Evolutionary conservation across 2,113 vertebrate genomes (phyloP).

Genomic region (Propithecus coquereli): DNA sequence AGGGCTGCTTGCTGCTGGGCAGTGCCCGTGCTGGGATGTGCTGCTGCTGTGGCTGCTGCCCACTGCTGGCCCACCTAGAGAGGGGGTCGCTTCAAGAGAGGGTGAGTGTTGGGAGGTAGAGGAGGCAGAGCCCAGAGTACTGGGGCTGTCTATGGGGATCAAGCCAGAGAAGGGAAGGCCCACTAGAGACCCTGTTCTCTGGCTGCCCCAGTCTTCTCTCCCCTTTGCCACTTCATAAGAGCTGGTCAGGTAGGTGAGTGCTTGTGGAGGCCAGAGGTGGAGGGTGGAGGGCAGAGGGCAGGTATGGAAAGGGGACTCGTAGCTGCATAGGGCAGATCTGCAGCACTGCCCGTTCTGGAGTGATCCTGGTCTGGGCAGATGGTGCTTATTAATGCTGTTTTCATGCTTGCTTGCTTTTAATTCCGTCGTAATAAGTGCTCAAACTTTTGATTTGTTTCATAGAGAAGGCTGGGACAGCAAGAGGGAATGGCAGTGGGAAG

Average conservation of each 20-base stretch:
- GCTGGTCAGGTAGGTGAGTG: background rate
- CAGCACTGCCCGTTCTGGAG: background rate
- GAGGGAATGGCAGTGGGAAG: background rate
- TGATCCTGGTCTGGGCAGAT: background rate
- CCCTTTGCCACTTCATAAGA: background rate
- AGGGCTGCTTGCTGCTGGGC: slow-evolving; percentile 25
- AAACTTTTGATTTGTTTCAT: background rate
- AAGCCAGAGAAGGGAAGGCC: background rate
- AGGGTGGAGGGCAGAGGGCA: background rate
- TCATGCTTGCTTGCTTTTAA: background rate
- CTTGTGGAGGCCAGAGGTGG: background rate
- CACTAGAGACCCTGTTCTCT: background rate
- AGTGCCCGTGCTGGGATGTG: slow-evolving; percentile 53
- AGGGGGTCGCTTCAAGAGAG: slow-evolving; percentile 34
- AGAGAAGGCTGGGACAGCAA: background rate
- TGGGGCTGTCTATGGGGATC: background rate
- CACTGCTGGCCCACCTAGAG: slow-evolving; percentile 53
- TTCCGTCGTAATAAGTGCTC: background rate
- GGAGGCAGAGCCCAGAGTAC: background rate
- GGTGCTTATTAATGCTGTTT: background rate
- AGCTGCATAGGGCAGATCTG: background rate
- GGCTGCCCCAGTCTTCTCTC: background rate
- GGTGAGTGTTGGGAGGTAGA: slow-evolving; percentile 53
- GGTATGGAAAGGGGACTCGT: too few relatives aligned
- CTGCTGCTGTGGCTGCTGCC: slow-evolving; percentile 62